Evolutionary conservation across 2,797 vertebrate genomes (phyloP).

Genomic region (Trachurus trachurus): DNA sequence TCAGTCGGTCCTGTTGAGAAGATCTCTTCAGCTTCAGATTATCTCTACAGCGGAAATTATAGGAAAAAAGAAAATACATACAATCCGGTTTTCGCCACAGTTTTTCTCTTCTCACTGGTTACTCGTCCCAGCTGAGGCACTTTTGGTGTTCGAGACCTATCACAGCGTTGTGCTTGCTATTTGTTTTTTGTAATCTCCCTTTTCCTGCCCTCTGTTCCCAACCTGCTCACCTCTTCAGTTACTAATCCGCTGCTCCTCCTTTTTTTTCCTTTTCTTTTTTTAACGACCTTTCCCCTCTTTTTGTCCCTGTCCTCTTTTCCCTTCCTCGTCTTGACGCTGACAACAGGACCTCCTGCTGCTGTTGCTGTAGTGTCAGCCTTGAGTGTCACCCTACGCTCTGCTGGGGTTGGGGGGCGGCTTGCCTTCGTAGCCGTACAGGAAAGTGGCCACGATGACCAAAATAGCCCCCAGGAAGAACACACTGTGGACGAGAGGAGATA

Average conservation of each 20-base stretch:
- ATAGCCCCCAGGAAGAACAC: constrained; percentile 95
- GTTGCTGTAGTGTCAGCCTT: constrained; percentile 43
- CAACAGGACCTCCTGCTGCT: constrained; percentile 47
- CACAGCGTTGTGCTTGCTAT: constrained; percentile 50
- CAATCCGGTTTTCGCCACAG: constrained; percentile 28
- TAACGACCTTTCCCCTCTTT: constrained; percentile 52
- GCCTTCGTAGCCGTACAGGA: constrained; percentile 95
- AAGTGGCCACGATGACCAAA: constrained; percentile 96
- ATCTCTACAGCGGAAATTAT: constrained; percentile 16
- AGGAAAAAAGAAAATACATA: constrained; percentile 23
- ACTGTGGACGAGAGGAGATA: constrained; percentile 80
- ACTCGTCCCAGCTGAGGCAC: constrained; percentile 74
- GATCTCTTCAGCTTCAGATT: constrained; percentile 8
- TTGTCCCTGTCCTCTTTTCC: constrained; percentile 45
- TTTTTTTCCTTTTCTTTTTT: background rate
- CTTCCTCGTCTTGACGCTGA: constrained; percentile 22
- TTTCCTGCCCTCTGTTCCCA: constrained; percentile 5
- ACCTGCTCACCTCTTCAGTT: constrained; percentile 19
- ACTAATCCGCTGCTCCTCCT: constrained; percentile 12
- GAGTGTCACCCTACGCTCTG: constrained; percentile 87
- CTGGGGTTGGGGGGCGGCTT: constrained; percentile 91
- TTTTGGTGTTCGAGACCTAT: constrained; percentile 69
- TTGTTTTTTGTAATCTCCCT: background rate
- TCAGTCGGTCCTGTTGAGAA: constrained; percentile 38
- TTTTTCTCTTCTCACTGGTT: constrained; percentile 38